These are phyloP conservation scores for Ciona savignyi DNA, from an alignment of 23 tunicate genomes.

Conservation along the genomic window DNA sequence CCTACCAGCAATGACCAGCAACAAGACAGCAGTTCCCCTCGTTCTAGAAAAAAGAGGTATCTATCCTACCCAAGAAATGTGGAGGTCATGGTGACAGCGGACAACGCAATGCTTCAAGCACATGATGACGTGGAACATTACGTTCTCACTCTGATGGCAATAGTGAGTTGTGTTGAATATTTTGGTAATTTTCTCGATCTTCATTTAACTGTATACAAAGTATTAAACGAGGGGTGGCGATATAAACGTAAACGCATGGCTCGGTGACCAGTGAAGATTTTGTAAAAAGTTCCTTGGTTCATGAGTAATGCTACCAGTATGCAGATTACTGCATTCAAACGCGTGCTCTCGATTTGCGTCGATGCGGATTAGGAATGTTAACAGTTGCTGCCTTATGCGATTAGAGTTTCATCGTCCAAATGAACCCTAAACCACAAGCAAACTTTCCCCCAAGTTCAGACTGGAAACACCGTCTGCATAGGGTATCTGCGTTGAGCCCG, in stretches of 20 bases:
- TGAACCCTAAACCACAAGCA: not conserved
- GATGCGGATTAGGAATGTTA: not conserved
- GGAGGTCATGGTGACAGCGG: conserved; percentile 92
- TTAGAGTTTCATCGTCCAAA: not conserved
- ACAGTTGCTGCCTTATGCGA: not conserved
- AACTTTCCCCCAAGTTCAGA: not conserved
- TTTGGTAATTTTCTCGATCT: too few species aligned
- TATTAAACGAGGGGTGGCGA: too few species aligned
- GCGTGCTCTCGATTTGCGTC: not conserved
- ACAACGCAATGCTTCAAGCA: conserved; percentile 37
- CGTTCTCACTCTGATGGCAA: conserved; percentile 86
- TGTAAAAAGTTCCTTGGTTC: too few species aligned
- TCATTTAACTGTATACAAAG: too few species aligned
- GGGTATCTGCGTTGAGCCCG: not conserved
- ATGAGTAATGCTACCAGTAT: too few species aligned
- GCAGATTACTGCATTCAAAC: not conserved
- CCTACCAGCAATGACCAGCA: not conserved
- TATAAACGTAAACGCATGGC: too few species aligned
- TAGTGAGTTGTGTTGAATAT: conserved; percentile 44
- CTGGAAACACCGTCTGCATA: not conserved
- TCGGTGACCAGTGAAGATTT: too few species aligned
- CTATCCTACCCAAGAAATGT: conserved; percentile 59
- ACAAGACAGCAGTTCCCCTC: not conserved
- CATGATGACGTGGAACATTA: conserved; percentile 82
- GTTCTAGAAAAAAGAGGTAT: conserved; percentile 57